These are phyloP conservation scores for Sitta carolinensis DNA, from an alignment of 2,797 vertebrate genomes.

Conservation along the genomic window DNA sequence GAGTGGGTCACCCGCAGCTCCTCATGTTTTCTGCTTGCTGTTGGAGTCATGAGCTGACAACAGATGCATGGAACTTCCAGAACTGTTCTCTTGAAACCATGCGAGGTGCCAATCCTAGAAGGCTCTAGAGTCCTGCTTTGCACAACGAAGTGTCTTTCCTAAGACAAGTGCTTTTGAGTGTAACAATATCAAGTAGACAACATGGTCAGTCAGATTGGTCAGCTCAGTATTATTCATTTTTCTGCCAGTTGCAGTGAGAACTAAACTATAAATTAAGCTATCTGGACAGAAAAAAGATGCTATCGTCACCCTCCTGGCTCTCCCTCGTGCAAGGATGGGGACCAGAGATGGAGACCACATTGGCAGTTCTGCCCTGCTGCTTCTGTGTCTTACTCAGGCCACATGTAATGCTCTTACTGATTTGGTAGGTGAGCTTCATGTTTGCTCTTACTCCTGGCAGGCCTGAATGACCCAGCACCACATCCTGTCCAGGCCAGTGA, in stretches of 20 bases:
- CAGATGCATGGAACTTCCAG: background rate
- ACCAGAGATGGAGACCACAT: background rate
- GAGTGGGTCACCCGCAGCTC: background rate
- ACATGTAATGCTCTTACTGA: background rate
- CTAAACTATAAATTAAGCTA: background rate
- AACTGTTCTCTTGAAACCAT: background rate
- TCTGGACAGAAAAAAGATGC: background rate
- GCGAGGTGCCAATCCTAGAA: background rate
- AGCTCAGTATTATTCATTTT: background rate
- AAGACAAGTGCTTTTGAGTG: background rate
- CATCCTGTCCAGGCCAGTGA: slow-evolving; percentile 78
- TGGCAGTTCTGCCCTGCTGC: background rate
- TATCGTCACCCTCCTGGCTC: background rate
- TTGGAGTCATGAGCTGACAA: background rate
- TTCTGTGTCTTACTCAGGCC: background rate
- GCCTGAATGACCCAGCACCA: slow-evolving; percentile 85
- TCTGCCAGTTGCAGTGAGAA: background rate
- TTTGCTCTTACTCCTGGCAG: slow-evolving; percentile 67
- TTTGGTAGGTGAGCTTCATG: background rate
- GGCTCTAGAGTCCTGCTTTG: background rate
- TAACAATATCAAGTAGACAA: background rate
- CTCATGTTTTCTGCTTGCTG: background rate
- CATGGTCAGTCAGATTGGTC: background rate
- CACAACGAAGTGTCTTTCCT: background rate
- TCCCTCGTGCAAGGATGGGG: background rate